phyloP scores from a whole-genome alignment of 1,140 invertebrate genomes.

The Apis florea region DNA sequence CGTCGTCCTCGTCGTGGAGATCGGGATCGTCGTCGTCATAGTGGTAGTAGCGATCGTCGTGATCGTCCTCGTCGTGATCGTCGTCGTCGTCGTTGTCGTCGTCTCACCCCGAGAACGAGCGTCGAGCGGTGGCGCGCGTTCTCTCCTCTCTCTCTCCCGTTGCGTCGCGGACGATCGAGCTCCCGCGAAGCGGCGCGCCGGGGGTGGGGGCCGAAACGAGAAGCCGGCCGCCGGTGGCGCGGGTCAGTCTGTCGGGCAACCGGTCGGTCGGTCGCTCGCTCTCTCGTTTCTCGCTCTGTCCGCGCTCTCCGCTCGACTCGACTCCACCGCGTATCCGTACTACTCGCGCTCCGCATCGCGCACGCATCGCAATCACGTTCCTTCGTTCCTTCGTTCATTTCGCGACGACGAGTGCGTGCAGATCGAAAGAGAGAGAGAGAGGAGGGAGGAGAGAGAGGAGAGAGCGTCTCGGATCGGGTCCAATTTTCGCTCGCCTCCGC shows the following conservation, averaged over 20 bases:
- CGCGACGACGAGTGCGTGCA: too few species aligned
- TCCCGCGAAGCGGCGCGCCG: slow-evolving; percentile 45
- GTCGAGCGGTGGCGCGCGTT: slow-evolving; percentile 76
- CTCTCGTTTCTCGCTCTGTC: slow-evolving; percentile 61
- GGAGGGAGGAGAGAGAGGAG: too few species aligned
- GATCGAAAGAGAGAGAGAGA: too few species aligned
- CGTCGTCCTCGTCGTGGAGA: too few species aligned
- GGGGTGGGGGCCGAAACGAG: slow-evolving; percentile 70
- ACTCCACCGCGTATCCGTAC: slow-evolving; percentile 26
- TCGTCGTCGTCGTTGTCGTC: slow-evolving; percentile 6
- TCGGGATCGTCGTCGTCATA: too few species aligned
- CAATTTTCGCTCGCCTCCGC: too few species aligned
- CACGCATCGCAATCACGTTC: not conserved
- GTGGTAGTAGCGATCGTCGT: too few species aligned
- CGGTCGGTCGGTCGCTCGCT: slow-evolving; percentile 80
- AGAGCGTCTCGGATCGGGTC: too few species aligned
- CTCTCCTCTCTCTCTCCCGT: slow-evolving; percentile 60
- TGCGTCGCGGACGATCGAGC: slow-evolving; percentile 31
- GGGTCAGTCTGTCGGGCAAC: slow-evolving; percentile 81
- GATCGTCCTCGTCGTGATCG: too few species aligned
- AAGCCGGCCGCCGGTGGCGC: slow-evolving; percentile 76
- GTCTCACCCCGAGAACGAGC: slow-evolving; percentile 59
- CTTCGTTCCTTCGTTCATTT: too few species aligned
- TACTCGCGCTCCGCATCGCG: not conserved
- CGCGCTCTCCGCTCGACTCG: slow-evolving; percentile 55